These are phyloP conservation scores for Plectrocnemia conspersa DNA, from an alignment of 1,140 invertebrate species.

Conservation along the genomic window DNA sequence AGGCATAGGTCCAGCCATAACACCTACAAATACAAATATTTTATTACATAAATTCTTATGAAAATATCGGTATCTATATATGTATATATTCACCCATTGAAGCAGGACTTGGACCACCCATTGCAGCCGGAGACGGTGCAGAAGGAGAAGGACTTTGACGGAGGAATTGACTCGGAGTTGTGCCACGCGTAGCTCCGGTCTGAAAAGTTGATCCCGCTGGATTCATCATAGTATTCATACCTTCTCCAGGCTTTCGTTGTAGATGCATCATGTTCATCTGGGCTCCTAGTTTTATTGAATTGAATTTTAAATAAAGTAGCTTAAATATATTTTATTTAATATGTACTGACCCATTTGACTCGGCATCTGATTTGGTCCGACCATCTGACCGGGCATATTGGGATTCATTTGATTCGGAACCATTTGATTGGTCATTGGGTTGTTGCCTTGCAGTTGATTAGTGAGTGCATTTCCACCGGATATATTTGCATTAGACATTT, in stretches of 20 bases:
- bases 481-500: slow-evolving; percentile 26
- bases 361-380: slow-evolving; percentile 45
- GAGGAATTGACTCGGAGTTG: slow-evolving; percentile 62
- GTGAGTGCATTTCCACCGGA: slow-evolving; percentile 22
- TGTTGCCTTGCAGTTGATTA: slow-evolving; percentile 28
- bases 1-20: slow-evolving; percentile 43
- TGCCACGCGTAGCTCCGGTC: slow-evolving; percentile 50
- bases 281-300: slow-evolving; percentile 45
- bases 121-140: slow-evolving; percentile 62
- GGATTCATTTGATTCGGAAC: slow-evolving; percentile 26
- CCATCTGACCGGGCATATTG: slow-evolving; percentile 38
- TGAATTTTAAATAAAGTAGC: neutral
- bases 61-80: neutral
- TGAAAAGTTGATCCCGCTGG: slow-evolving; percentile 43
- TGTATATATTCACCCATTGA: slow-evolving; percentile 41
- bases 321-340: too few relatives aligned
- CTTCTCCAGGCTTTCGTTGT: slow-evolving; percentile 48
- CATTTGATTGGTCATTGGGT: slow-evolving; percentile 30
- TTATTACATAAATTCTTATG: neutral
- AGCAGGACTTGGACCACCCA: slow-evolving; percentile 54
- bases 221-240: slow-evolving; percentile 42
- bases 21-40: slow-evolving; percentile 29
- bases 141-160: slow-evolving; percentile 65
- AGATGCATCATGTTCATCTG: slow-evolving; percentile 55
- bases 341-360: slow-evolving; percentile 10